Conservation (phyloP, 2,797 vertebrate genomes). For the Hippopotamyrus pictus region DNA sequence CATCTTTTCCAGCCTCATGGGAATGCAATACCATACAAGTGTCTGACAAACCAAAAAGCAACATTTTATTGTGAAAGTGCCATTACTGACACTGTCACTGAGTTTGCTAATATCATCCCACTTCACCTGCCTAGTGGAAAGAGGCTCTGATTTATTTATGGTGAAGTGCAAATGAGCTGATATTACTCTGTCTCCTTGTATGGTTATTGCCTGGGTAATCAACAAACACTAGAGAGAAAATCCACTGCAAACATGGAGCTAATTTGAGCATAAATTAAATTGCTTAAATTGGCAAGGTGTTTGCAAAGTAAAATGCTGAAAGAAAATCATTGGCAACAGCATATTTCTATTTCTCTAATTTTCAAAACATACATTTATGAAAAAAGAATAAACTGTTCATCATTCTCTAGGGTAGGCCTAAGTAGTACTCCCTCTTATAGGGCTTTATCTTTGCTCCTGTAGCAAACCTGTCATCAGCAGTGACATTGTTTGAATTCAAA, state of each 20-base stretch:
- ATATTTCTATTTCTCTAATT: not conserved
- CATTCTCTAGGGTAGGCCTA: not conserved
- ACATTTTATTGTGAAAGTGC: not conserved
- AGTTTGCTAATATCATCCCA: slow-evolving; percentile 4
- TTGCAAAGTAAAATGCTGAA: slow-evolving; percentile 1
- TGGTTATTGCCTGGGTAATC: not conserved
- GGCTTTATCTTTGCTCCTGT: not conserved
- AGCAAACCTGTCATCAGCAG: slow-evolving; percentile 10
- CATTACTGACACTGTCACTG: not conserved
- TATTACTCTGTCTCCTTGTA: not conserved
- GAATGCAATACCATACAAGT: not conserved
- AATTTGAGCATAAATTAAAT: not conserved
- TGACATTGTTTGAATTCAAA: not conserved
- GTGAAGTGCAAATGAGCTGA: slow-evolving; percentile 12
- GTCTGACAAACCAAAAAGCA: not conserved
- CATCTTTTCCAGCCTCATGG: not conserved
- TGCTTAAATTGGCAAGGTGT: slow-evolving; percentile 10
- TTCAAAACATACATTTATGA: not conserved
- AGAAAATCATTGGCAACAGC: not conserved
- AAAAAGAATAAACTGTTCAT: not conserved
- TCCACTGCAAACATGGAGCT: not conserved
- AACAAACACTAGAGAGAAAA: not conserved
- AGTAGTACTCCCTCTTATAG: not conserved
- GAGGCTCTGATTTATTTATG: not conserved
- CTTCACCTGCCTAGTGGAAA: not conserved